Percentiles rank a stretch among this genome's conserved stretches.
These are phyloP conservation scores for Periophthalmus modestus DNA, from an alignment of 2,113 vertebrate species.

Conservation along the genomic window DNA sequence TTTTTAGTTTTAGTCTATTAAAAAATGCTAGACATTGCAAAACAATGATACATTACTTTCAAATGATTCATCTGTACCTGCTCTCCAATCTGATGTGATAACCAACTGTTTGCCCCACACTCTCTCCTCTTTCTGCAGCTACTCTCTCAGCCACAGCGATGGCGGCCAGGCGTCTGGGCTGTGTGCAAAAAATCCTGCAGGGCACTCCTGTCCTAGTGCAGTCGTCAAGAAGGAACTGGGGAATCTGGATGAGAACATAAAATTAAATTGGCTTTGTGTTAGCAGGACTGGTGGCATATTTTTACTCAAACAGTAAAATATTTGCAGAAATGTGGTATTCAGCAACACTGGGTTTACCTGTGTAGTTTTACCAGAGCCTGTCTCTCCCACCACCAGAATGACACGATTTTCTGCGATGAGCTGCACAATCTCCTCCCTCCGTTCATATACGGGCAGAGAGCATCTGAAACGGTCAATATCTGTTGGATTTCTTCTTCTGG, in stretches of 20 bases:
- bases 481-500: constrained; percentile 80
- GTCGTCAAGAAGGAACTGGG: constrained; percentile 94
- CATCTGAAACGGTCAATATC: constrained; percentile 87
- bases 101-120: constrained; percentile 89
- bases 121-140: constrained; percentile 90
- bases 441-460: constrained; percentile 85
- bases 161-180: constrained; percentile 89
- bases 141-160: constrained; percentile 94
- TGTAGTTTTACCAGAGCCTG: constrained; percentile 97
- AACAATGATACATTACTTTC: neutral
- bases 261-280: neutral
- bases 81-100: constrained; percentile 96
- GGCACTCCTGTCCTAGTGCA: constrained; percentile 80
- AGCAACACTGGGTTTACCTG: constrained; percentile 78
- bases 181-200: constrained; percentile 94
- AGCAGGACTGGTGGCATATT: neutral
- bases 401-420: constrained; percentile 88
- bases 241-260: constrained; percentile 80
- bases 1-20: neutral
- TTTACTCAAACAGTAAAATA: neutral
- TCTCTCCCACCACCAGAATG: constrained; percentile 91
- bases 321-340: neutral
- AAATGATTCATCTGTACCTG: constrained; percentile 75
- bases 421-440: constrained; percentile 86
- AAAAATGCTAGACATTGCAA: neutral